phyloP scores from a whole-genome alignment of 1,140 invertebrate genomes.

The Chrysomallon squamiferum region DNA sequence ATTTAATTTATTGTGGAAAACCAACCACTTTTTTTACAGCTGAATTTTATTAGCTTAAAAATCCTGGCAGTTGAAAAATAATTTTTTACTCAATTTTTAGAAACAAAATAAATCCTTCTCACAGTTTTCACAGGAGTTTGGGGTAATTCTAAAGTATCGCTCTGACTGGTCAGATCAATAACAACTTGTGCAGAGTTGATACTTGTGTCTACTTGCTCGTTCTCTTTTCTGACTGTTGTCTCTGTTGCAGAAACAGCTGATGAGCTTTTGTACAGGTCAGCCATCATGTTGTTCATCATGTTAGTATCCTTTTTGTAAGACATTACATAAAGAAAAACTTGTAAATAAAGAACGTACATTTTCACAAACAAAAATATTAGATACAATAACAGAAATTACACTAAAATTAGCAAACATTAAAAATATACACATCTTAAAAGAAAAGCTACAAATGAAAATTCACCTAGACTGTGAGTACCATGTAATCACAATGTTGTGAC shows the following conservation, averaged over 20 bases:
- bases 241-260: background rate
- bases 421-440: background rate
- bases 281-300: background rate
- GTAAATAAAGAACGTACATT: no score
- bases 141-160: background rate
- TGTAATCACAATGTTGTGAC: no score
- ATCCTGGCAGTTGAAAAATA: no score
- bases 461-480: background rate
- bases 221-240: background rate
- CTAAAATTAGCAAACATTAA: background rate
- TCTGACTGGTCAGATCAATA: background rate
- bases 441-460: background rate
- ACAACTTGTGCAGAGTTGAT: background rate
- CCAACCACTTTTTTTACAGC: background rate
- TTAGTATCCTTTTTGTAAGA: background rate
- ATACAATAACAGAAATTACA: background rate
- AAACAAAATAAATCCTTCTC: no score
- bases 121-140: background rate
- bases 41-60: no score
- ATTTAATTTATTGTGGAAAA: background rate
- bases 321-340: no score
- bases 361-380: background rate
- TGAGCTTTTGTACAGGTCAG: conserved; percentile 5
- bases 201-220: background rate
- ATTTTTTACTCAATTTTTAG: no score